Conservation (phyloP, 2,797 vertebrate genomes). For the Mormyrus hasselquistii region DNA sequence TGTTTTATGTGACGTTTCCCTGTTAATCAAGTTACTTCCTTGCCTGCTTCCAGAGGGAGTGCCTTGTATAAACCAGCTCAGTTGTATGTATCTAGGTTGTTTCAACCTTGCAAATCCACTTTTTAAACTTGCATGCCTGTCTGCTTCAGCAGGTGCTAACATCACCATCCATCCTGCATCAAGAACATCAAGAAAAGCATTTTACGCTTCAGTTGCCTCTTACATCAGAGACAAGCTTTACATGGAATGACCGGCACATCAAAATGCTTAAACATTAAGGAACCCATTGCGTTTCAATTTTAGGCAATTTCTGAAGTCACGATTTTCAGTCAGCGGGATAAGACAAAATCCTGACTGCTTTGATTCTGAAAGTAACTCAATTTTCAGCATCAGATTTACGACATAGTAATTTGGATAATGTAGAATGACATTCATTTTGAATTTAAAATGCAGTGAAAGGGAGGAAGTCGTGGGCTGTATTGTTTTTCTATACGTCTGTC, state of each 20-base stretch:
- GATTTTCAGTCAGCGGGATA: conserved; percentile 24
- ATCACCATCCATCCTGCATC: conserved; percentile 61
- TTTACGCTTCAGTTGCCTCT: conserved; percentile 54
- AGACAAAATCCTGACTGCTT: background rate
- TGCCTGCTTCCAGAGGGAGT: conserved; percentile 70
- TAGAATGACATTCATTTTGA: background rate
- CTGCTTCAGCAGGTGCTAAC: conserved; percentile 65
- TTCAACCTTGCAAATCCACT: conserved; percentile 54
- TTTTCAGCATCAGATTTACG: background rate
- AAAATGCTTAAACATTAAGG: background rate
- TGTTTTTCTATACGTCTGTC: conserved; percentile 67
- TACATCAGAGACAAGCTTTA: conserved; percentile 4
- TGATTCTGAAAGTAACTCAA: background rate
- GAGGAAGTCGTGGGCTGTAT: conserved; percentile 53
- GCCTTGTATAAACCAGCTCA: conserved; percentile 71
- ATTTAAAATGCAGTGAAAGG: conserved; percentile 5
- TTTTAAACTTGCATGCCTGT: conserved; percentile 62
- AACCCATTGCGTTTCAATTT: background rate
- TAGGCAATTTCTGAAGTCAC: conserved; percentile 28
- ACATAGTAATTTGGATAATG: background rate
- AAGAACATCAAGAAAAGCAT: conserved; percentile 58
- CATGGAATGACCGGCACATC: background rate
- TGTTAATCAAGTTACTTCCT: conserved; percentile 64
- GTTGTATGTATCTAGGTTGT: conserved; percentile 73
- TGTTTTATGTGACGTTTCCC: conserved; percentile 25